Conservation (phyloP, 2,888 invertebrate genomes). For the Lordiphosa andalusiaca region DNA sequence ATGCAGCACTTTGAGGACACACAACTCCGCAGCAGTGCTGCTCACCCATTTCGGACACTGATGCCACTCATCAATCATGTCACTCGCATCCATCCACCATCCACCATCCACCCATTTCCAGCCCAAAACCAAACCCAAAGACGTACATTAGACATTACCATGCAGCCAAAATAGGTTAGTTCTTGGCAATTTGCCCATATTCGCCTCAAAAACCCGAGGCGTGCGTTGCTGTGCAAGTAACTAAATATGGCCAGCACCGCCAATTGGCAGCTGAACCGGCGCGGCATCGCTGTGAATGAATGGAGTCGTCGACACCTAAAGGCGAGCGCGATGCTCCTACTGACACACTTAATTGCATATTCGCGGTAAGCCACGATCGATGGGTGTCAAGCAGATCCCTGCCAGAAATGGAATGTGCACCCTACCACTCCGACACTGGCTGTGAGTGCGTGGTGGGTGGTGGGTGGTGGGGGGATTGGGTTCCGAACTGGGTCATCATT, state of each 20-base stretch:
- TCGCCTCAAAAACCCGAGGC: conserved; percentile 23
- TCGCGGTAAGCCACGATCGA: conserved; percentile 1
- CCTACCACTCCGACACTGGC: conserved; percentile 32
- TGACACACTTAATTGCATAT: conserved; percentile 27
- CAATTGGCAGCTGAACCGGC: conserved; percentile 27
- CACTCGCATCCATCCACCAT: neutral
- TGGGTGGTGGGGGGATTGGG: no score
- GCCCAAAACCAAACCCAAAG: conserved; percentile 5
- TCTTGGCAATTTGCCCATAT: conserved; percentile 69
- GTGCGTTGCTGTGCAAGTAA: conserved; percentile 39
- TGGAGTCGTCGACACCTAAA: conserved; percentile 30
- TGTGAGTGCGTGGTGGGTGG: conserved; percentile 19
- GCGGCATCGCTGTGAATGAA: neutral
- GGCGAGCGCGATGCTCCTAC: conserved; percentile 26
- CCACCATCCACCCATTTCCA: neutral
- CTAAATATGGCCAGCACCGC: conserved; percentile 59
- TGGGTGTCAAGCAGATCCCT: neutral
- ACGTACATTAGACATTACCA: conserved; percentile 44
- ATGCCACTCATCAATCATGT: conserved; percentile 30
- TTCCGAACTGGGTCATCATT: conserved; percentile 56
- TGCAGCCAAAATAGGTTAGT: conserved; percentile 42
- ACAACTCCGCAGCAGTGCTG: neutral
- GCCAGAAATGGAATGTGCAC: neutral
- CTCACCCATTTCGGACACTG: conserved; percentile 1
- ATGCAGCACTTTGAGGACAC: no score